Conservation (phyloP, 2,797 vertebrate genomes). For the Sebastes variabilis region DNA sequence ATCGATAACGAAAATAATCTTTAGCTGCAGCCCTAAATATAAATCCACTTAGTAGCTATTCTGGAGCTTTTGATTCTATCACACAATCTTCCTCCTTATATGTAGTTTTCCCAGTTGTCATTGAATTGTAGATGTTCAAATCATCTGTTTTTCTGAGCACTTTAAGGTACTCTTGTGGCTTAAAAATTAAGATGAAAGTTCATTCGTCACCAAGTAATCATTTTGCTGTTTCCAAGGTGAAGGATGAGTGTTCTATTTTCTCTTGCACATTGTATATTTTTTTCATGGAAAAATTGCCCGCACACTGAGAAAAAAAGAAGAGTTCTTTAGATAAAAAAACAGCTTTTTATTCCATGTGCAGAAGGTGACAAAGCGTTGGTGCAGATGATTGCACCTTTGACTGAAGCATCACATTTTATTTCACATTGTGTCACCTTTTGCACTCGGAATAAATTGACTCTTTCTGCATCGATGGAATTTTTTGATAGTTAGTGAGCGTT, state of each 20-base stretch:
- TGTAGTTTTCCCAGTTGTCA: too few relatives aligned
- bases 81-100: background rate
- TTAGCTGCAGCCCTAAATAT: too few relatives aligned
- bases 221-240: conserved; percentile 5
- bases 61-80: background rate
- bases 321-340: background rate
- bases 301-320: background rate
- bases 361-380: background rate
- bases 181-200: background rate
- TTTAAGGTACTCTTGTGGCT: background rate
- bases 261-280: background rate
- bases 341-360: background rate
- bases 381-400: background rate
- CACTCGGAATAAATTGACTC: background rate
- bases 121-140: too few relatives aligned
- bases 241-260: background rate
- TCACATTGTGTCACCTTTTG: background rate
- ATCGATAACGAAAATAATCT: too few relatives aligned
- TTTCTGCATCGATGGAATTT: background rate
- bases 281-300: background rate
- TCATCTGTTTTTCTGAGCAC: too few relatives aligned
- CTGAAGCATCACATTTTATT: background rate
- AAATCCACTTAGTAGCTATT: background rate
- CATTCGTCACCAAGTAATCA: background rate
- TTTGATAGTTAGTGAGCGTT: background rate